Base-by-base conservation (phyloP, 2,888 invertebrate genomes). In the Xylota sylvarum region DNA sequence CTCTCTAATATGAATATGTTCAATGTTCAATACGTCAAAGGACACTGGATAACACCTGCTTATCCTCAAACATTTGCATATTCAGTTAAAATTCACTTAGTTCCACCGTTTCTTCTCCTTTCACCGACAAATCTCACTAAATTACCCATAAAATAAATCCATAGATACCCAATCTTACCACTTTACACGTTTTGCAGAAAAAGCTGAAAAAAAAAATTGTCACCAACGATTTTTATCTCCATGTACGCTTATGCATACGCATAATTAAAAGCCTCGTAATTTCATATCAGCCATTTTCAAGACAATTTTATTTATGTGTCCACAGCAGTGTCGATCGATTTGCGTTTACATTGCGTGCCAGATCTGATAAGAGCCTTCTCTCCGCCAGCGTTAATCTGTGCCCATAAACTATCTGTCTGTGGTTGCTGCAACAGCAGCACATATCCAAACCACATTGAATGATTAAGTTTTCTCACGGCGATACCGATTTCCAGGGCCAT, bases 301-400 rank as follows among this genome's bases (percentile, higher is more conserved):
- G 82, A 78, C 82, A 86, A 73, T 82, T 77, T 78, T 82, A 86
- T 86, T 86, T 82, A 86, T 86, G 76, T 69, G 62, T 17, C 73
- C 56, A 62, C 82, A 81, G 72, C 76, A 74, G 82, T 73, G 82
- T 77, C 77, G 77, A 86, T 86, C 86, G 82, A 77, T 82, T 86
- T 86, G 86, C 73, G 86, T 86, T 82, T 69, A 81, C 86, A 86
- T 86, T 86, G 86, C 86, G 86, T 86, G 86, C 82, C 82, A 73
- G 52, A 86, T 86, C 86, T 86, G 86, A 86, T 86, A 86, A 86
- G 77, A 72, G 60, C 46, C 27, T 69, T 62, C 82, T 65, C 76
- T 81, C 56, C 30, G 50, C 56, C 73, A 69, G 72, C 62, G 62
- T 73, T 73, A 86, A 78, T 86, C 82, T 77, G 67, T 40, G 86